Evolutionary conservation across 1,140 invertebrate species (phyloP).

Genomic region (Aphaenogaster rudis): DNA sequence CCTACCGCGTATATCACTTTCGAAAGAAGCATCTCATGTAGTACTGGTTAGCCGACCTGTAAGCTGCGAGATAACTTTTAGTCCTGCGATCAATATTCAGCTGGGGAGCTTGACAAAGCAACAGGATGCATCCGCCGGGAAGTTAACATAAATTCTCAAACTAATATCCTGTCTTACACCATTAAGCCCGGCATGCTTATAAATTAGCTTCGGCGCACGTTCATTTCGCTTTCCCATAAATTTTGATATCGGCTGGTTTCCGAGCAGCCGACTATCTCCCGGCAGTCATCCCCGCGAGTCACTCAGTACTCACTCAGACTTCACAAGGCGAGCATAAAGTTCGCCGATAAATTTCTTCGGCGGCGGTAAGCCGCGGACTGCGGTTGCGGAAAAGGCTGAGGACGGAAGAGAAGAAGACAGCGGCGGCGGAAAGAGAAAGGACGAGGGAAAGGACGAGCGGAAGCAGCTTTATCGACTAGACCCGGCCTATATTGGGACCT

Average conservation of each 20-base stretch:
- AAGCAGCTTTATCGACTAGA: slow-evolving; percentile 62
- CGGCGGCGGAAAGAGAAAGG: background rate
- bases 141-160: slow-evolving; percentile 50
- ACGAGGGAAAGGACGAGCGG: slow-evolving; percentile 4
- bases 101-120: slow-evolving; percentile 24
- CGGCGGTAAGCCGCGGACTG: background rate
- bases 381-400: slow-evolving; percentile 14
- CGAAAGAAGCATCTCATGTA: slow-evolving; percentile 28
- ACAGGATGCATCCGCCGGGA: slow-evolving; percentile 43
- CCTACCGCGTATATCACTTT: background rate
- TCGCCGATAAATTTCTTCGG: slow-evolving; percentile 56
- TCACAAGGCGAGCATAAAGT: slow-evolving; percentile 37
- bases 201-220: slow-evolving; percentile 30
- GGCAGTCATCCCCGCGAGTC: slow-evolving; percentile 18
- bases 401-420: slow-evolving; percentile 20
- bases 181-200: slow-evolving; percentile 25
- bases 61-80: slow-evolving; percentile 36
- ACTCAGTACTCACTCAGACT: background rate
- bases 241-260: background rate
- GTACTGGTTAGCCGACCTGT: slow-evolving; percentile 20
- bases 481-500: slow-evolving; percentile 29
- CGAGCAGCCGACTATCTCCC: slow-evolving; percentile 11
- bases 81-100: slow-evolving; percentile 27
- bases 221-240: slow-evolving; percentile 23
- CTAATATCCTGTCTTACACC: slow-evolving; percentile 45